Evolutionary conservation across 1,140 invertebrate species (phyloP).

Genomic region (Octopus sinensis): DNA sequence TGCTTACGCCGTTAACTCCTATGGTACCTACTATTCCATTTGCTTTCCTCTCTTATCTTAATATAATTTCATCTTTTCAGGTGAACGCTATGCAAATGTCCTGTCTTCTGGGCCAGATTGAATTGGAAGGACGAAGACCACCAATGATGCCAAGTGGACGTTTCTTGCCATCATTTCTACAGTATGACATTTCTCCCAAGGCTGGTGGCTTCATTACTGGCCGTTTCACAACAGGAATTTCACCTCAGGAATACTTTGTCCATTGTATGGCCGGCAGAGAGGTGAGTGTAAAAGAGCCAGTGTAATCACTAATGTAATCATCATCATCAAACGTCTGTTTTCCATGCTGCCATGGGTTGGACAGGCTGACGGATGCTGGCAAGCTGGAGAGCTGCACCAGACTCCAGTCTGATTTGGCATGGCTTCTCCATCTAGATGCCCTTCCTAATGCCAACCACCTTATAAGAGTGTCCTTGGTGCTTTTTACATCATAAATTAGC

Average conservation of each 20-base stretch:
- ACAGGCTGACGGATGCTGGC: too few species aligned
- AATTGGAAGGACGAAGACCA: slow-evolving; percentile 94
- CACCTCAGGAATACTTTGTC: slow-evolving; percentile 97
- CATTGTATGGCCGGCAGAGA: slow-evolving; percentile 99
- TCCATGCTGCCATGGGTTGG: too few species aligned
- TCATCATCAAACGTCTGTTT: too few species aligned
- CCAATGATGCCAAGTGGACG: slow-evolving; percentile 91
- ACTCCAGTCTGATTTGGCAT: too few species aligned
- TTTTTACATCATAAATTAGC: too few species aligned
- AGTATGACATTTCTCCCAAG: slow-evolving; percentile 84
- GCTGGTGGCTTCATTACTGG: slow-evolving; percentile 95
- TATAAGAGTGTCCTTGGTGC: too few species aligned
- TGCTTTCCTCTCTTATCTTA: neutral
- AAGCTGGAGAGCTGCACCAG: too few species aligned
- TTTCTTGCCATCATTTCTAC: slow-evolving; percentile 86
- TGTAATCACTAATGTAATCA: too few species aligned
- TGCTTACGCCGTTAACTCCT: too few species aligned
- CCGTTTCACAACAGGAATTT: slow-evolving; percentile 94
- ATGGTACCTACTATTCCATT: too few species aligned
- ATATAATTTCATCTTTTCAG: slow-evolving; percentile 28
- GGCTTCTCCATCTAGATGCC: too few species aligned
- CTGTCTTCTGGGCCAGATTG: slow-evolving; percentile 93
- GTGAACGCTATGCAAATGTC: slow-evolving; percentile 98
- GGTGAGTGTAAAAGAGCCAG: slow-evolving; percentile 54
- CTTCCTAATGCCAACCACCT: too few species aligned